phyloP scores from a whole-genome alignment of 2,888 invertebrate species.

The Apamea monoglypha region DNA sequence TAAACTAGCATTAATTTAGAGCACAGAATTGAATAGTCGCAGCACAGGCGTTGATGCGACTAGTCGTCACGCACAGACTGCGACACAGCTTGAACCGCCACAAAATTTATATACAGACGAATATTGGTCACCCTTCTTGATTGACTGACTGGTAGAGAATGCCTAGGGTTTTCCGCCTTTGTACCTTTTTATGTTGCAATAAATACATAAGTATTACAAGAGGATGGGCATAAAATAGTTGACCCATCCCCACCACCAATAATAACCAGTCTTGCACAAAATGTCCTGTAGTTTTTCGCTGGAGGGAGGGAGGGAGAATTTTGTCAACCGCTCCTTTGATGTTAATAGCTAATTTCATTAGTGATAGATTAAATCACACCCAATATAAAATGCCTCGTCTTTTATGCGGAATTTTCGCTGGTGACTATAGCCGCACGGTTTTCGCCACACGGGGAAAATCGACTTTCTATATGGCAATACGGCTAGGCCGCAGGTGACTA shows the following conservation, averaged over 20 bases:
- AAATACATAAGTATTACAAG: background rate
- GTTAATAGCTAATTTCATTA: background rate
- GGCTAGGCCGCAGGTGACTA: too few relatives aligned
- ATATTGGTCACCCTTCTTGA: background rate
- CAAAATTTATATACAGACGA: conserved; percentile 67
- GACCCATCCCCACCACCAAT: background rate
- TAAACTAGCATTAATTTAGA: conserved; percentile 55
- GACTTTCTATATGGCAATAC: too few relatives aligned
- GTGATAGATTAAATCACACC: background rate
- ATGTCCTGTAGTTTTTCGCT: background rate
- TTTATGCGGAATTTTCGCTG: too few relatives aligned
- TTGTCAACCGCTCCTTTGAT: background rate
- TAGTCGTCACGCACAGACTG: conserved; percentile 97
- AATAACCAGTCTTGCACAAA: background rate
- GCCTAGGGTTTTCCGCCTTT: background rate
- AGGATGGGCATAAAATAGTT: background rate
- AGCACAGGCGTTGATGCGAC: conserved; percentile 93
- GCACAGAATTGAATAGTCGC: conserved; percentile 85
- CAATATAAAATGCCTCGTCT: background rate
- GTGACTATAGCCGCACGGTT: too few relatives aligned
- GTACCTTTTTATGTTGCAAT: background rate
- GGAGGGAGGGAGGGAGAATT: background rate
- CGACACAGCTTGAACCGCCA: conserved; percentile 95
- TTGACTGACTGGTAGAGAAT: background rate
- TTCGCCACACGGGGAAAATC: too few relatives aligned